Evolutionary conservation across 2,797 vertebrate genomes (phyloP).

Genomic region (Hapalemur alaotrensis): DNA sequence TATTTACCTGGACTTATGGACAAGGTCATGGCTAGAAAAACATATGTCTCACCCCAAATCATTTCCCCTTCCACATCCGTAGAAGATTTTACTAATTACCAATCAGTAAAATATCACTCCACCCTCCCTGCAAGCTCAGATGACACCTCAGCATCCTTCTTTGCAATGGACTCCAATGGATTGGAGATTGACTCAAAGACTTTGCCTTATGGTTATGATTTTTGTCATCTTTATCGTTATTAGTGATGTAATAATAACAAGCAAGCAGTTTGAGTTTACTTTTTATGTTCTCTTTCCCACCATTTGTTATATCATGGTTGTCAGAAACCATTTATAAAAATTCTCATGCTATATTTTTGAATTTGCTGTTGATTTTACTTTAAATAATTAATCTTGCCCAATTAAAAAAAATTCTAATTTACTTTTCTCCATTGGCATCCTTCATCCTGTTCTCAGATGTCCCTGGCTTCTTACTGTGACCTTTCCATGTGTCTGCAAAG

Average conservation of each 20-base stretch:
- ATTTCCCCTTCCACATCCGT: neutral
- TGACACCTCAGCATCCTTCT: neutral
- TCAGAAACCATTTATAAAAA: slow-evolving; percentile 6
- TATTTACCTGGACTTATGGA: neutral
- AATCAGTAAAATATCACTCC: neutral
- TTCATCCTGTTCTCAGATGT: neutral
- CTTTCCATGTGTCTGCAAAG: neutral
- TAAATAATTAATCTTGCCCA: neutral
- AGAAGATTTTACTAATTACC: slow-evolving; percentile 2
- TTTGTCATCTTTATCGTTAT: neutral
- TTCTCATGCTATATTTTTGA: neutral
- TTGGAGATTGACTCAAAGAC: neutral
- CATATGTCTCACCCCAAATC: neutral
- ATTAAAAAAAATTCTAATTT: neutral
- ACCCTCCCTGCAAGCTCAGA: neutral
- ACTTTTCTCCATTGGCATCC: neutral
- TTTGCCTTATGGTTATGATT: neutral
- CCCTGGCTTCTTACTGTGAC: neutral
- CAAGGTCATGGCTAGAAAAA: neutral
- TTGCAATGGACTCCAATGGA: neutral
- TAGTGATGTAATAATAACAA: neutral
- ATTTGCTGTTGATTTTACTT: slow-evolving; percentile 26
- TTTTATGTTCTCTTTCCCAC: neutral
- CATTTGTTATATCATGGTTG: neutral
- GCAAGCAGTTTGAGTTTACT: neutral